Conservation (phyloP, 53 echinoderm and acorn worm genomes). For the Patiria pectinifera region DNA sequence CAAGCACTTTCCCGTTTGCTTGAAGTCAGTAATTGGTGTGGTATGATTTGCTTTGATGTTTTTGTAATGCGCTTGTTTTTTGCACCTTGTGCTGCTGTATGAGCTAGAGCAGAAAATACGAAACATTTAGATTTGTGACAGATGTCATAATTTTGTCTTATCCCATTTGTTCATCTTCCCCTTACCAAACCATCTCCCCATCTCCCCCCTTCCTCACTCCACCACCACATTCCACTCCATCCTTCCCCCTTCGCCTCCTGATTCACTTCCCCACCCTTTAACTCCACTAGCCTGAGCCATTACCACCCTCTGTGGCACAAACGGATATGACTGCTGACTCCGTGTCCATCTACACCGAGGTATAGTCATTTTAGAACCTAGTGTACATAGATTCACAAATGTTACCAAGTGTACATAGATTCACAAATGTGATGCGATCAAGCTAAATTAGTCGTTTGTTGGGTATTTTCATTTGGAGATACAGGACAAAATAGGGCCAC, state of each 20-base stretch:
- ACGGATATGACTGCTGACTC: constrained; percentile 60
- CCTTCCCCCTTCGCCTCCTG: not conserved
- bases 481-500: no score
- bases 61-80: not conserved
- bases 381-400: constrained; percentile 11
- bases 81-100: not conserved
- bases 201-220: not conserved
- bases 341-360: constrained; percentile 55
- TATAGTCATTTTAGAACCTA: constrained; percentile 45
- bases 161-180: constrained; percentile 23
- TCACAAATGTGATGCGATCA: no score
- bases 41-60: not conserved
- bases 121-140: not conserved
- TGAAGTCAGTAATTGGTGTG: not conserved
- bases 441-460: no score
- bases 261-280: not conserved
- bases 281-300: constrained; percentile 29
- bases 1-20: not conserved
- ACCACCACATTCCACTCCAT: not conserved
- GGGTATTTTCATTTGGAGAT: no score
- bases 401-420: not conserved
- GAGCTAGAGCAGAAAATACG: not conserved
- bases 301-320: constrained; percentile 59
- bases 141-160: constrained; percentile 3
- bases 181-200: not conserved